Evolutionary conservation across 2,888 invertebrate genomes (phyloP), one percentile per base, ranked within the genome.

Genomic region (Drosophila greeni): DNA sequence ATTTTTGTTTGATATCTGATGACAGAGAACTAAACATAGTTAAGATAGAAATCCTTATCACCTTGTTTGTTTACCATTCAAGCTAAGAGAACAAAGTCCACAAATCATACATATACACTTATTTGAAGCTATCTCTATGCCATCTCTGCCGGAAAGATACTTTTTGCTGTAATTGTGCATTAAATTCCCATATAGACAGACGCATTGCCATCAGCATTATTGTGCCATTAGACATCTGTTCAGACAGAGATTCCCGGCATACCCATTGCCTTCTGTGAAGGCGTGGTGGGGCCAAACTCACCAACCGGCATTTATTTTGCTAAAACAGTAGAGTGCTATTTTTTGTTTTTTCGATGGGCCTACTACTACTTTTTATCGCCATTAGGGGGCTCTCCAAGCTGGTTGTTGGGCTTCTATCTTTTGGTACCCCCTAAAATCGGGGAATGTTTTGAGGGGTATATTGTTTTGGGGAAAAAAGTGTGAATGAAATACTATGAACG

Each of bases 161-260:
- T 66, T 68, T 39, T 65, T 40, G 1, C 42, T 47, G 42, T 11
- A 58, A 70, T 34, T 79, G 55, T 61, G 36, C 45, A 57, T 64
- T 74, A 57, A 74, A 70, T 47, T 52, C 33, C 53, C 60, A 37
- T 60, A 36, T 45, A 64, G 59, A 43, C 34, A 36, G 47, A 51
- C 49, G 61, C 69, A 70, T 59, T 53, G 53, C 55, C 69, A 61
- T 47, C 52, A 59, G 65, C 67, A 80, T 78, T 67, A 82, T 69
- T 84, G 52, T 51, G 31, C 60, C 71, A 84, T 84, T 85, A 76
- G 70, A 57, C 81, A 80, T 74, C 81, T 69, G 72, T 34, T 67
- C 43, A 52, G 58, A 37, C 53, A 33, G 31, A 29, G 12, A 39
- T 34, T n/a, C 33, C 36, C 39, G n/a, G 31, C 40, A 9, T 39